phyloP scores from a whole-genome alignment of 2,113 vertebrate genomes.

The Candoia aspera region DNA sequence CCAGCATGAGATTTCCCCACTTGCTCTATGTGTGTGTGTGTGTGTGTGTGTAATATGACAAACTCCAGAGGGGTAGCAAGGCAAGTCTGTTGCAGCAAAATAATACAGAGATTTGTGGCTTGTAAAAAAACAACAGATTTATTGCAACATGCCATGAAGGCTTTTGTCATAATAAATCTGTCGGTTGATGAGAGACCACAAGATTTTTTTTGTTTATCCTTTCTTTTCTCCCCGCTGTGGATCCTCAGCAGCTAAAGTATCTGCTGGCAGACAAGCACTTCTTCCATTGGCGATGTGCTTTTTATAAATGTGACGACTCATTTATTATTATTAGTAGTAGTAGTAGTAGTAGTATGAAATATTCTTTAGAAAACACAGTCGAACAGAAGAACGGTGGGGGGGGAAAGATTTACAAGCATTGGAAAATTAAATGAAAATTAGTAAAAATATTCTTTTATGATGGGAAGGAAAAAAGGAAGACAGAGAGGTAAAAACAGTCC shows the following conservation, averaged over 20 bases:
- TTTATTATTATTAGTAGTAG: not conserved
- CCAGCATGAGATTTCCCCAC: not conserved
- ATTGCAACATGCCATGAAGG: not conserved
- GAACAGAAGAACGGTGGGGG: too few species aligned
- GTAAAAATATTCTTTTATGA: not conserved
- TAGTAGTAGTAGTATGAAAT: not conserved
- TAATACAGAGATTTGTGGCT: not conserved
- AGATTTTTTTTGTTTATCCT: not conserved
- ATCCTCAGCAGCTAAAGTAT: not conserved
- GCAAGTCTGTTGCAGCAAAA: not conserved
- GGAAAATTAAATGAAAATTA: not conserved
- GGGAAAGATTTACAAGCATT: not conserved
- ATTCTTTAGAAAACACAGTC: not conserved
- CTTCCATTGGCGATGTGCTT: too few species aligned
- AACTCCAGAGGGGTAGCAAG: not conserved
- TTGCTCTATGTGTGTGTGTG: not conserved
- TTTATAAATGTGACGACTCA: not conserved
- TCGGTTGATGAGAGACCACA: not conserved
- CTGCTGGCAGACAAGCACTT: not conserved
- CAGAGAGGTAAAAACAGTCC: not conserved
- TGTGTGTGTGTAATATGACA: not conserved
- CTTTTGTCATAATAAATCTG: slow-evolving; percentile 34
- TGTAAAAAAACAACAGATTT: slow-evolving; percentile 24
- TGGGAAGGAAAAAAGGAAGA: not conserved
- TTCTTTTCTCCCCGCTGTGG: not conserved